Conservation (phyloP, 30 jellyfish, hydroid and myxozoan species). For the Haliclystus octoradiatus region DNA sequence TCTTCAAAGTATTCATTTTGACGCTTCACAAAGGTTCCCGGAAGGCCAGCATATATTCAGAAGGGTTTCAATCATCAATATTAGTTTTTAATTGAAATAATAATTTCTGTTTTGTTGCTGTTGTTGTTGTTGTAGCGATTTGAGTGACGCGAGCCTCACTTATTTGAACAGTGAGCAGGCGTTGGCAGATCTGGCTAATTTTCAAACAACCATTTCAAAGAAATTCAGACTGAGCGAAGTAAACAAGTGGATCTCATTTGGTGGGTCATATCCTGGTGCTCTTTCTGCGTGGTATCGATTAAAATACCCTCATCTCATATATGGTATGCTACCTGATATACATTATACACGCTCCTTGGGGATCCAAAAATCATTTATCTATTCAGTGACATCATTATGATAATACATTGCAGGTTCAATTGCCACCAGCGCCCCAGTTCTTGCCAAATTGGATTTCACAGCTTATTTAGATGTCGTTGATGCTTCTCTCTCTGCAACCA, state of each 20-base stretch:
- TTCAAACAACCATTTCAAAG: conserved; percentile 38
- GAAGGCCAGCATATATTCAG: too few species aligned
- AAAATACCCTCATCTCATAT: conserved; percentile 75
- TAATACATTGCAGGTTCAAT: conserved; percentile 16
- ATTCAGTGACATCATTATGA: not conserved
- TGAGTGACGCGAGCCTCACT: conserved; percentile 51
- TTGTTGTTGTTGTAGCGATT: conserved; percentile 26
- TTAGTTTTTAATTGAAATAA: not conserved
- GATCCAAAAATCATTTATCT: conserved; percentile 6
- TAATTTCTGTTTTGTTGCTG: not conserved
- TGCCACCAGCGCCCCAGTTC: conserved; percentile 92
- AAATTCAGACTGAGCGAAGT: conserved; percentile 29
- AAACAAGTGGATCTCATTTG: conserved; percentile 86
- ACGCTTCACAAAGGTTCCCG: too few species aligned
- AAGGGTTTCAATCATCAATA: too few species aligned
- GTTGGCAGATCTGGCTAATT: conserved; percentile 77
- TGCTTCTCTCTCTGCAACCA: conserved; percentile 39
- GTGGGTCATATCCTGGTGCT: conserved; percentile 98
- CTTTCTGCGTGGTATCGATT: conserved; percentile 85
- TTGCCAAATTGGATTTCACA: conserved; percentile 64
- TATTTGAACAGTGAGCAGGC: conserved; percentile 96
- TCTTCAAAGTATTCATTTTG: too few species aligned
- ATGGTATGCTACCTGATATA: conserved; percentile 28
- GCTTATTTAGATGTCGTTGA: conserved; percentile 70
- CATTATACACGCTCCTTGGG: not conserved